Conservation (phyloP, 2,113 vertebrate species). For the Bufo gargarizans region DNA sequence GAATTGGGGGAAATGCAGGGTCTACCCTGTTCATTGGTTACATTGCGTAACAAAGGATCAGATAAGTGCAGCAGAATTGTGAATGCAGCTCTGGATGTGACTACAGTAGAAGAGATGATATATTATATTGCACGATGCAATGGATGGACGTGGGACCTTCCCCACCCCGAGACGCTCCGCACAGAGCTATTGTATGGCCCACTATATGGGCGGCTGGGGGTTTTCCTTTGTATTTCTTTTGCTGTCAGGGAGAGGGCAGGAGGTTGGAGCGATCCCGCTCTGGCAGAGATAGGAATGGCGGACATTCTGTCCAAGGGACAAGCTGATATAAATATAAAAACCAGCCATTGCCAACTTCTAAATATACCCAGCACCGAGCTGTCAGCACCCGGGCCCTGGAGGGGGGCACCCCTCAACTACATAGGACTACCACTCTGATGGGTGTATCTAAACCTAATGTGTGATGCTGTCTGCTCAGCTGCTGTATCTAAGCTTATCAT, state of each 20-base stretch:
- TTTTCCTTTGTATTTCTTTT: neutral
- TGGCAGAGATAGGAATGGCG: neutral
- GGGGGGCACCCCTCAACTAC: too few relatives aligned
- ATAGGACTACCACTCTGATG: too few relatives aligned
- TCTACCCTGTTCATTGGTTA: too few relatives aligned
- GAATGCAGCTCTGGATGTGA: neutral
- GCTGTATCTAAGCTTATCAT: too few relatives aligned
- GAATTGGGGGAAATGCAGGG: too few relatives aligned
- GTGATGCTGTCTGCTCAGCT: neutral
- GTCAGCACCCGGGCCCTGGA: neutral
- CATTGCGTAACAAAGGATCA: too few relatives aligned
- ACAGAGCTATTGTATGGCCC: neutral
- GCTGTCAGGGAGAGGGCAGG: neutral
- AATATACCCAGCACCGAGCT: neutral
- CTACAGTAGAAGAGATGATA: neutral
- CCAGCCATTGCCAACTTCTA: constrained; percentile 10
- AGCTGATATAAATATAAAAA: constrained; percentile 10
- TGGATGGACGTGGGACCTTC: neutral
- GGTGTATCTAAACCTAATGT: neutral
- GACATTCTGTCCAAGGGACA: neutral
- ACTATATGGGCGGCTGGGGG: neutral
- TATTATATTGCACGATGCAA: too few relatives aligned
- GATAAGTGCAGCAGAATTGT: neutral
- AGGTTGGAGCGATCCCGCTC: neutral
- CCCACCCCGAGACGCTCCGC: too few relatives aligned